Percentiles rank a stretch among this genome's conserved stretches.
phyloP scores from a whole-genome alignment of 2,888 invertebrate species.

The Eueremaeus valkanovi region DNA sequence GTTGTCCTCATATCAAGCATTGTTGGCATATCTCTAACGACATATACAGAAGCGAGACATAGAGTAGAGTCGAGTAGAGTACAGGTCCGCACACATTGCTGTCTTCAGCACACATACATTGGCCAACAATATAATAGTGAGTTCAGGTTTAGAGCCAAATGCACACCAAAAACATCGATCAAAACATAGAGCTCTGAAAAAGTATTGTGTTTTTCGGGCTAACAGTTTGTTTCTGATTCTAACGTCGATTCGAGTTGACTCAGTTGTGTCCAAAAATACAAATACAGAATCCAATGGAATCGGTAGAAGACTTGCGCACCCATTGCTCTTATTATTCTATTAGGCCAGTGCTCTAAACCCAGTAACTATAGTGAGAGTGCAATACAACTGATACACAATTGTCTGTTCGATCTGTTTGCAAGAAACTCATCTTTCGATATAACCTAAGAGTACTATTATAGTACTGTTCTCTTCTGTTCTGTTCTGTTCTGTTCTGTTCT shows the following conservation, averaged over 20 bases:
- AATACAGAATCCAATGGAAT: neutral
- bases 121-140: neutral
- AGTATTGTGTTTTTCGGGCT: neutral
- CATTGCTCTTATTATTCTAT: neutral
- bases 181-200: neutral
- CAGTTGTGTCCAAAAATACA: neutral
- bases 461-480: too few species aligned
- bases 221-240: neutral
- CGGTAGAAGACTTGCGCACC: constrained; percentile 6
- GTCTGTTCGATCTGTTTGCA: constrained; percentile 7
- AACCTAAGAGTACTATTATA: too few species aligned
- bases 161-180: constrained; percentile 7
- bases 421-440: neutral
- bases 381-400: constrained; percentile 10
- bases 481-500: too few species aligned
- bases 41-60: neutral
- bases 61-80: neutral
- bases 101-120: neutral
- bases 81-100: neutral
- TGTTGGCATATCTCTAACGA: neutral
- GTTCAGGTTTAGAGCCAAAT: neutral
- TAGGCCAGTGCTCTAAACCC: neutral
- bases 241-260: neutral
- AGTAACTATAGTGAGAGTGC: constrained; percentile 5
- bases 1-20: neutral